phyloP scores from a whole-genome alignment of 2,888 invertebrate species.

The Xylota segnis region DNA sequence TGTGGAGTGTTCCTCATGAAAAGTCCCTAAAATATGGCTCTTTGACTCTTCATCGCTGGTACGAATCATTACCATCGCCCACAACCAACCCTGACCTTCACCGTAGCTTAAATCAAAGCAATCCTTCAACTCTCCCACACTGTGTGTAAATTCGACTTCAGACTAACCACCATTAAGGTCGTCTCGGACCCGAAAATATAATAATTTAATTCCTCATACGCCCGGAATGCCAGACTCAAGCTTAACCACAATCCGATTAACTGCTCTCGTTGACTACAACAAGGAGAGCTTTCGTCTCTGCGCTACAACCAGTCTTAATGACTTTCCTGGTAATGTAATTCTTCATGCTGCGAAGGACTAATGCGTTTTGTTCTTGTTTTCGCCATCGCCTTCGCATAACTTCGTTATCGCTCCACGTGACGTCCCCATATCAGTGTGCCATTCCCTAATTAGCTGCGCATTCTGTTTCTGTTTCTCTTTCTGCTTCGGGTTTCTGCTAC shows the following conservation, averaged over 20 bases:
- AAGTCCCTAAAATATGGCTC: too few species aligned
- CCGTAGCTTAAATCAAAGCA: too few species aligned
- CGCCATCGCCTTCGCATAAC: background rate
- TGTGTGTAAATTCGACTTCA: too few species aligned
- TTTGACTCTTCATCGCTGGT: too few species aligned
- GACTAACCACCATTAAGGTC: background rate
- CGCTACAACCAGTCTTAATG: conserved; percentile 23
- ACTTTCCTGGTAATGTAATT: conserved; percentile 3
- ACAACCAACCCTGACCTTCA: too few species aligned
- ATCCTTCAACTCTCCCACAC: too few species aligned
- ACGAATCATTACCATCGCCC: too few species aligned
- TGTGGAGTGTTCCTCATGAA: too few species aligned
- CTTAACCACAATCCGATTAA: conserved; percentile 21
- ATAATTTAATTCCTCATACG: background rate
- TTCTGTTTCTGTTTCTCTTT: conserved; percentile 1
- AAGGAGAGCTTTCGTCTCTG: background rate
- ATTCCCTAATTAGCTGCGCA: conserved; percentile 22
- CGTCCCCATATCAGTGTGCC: conserved; percentile 2
- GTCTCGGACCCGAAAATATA: background rate
- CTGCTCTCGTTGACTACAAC: background rate
- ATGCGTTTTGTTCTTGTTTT: background rate
- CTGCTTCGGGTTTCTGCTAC: background rate
- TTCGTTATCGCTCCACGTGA: conserved; percentile 19
- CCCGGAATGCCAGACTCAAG: background rate
- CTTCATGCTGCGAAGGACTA: background rate